Percentiles rank a stretch among this genome's conserved stretches.
These are phyloP conservation scores for Chascanopsetta lugubris DNA, from an alignment of 2,113 vertebrate genomes.

Conservation along the genomic window DNA sequence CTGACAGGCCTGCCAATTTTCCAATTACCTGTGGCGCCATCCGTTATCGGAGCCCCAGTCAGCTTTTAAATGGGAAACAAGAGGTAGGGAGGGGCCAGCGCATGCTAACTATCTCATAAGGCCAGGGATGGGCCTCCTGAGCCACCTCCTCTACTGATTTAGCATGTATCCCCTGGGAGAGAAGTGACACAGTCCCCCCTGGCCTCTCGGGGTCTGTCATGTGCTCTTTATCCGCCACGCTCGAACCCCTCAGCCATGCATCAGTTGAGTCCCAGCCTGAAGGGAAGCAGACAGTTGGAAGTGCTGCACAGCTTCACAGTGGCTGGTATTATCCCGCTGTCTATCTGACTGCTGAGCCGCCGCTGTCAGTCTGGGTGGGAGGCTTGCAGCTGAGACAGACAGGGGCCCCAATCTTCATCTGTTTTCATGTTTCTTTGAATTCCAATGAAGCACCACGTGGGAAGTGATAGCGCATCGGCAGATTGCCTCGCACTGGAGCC, in stretches of 20 bases:
- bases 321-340: slow-evolving; percentile 46
- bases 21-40: slow-evolving; percentile 93
- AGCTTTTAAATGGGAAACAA: slow-evolving; percentile 90
- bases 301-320: not conserved
- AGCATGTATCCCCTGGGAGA: slow-evolving; percentile 56
- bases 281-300: slow-evolving; percentile 21
- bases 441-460: slow-evolving; percentile 6
- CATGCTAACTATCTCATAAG: slow-evolving; percentile 87
- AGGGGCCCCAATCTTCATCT: slow-evolving; percentile 21
- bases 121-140: slow-evolving; percentile 75
- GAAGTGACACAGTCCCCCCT: slow-evolving; percentile 41
- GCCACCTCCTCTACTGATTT: slow-evolving; percentile 65
- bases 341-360: slow-evolving; percentile 21
- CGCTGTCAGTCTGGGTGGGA: slow-evolving; percentile 10
- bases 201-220: slow-evolving; percentile 46
- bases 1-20: slow-evolving; percentile 96
- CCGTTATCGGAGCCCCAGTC: slow-evolving; percentile 90
- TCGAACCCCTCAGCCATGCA: slow-evolving; percentile 23
- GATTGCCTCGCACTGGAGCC: slow-evolving; percentile 27
- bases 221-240: slow-evolving; percentile 41
- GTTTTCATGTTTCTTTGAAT: slow-evolving; percentile 41
- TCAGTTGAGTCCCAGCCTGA: slow-evolving; percentile 32
- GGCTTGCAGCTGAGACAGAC: slow-evolving; percentile 12
- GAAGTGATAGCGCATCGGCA: slow-evolving; percentile 27
- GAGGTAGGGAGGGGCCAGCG: slow-evolving; percentile 76